Evolutionary conservation across 2,797 vertebrate species (phyloP).

Genomic region (Sebastiscus tertius): DNA sequence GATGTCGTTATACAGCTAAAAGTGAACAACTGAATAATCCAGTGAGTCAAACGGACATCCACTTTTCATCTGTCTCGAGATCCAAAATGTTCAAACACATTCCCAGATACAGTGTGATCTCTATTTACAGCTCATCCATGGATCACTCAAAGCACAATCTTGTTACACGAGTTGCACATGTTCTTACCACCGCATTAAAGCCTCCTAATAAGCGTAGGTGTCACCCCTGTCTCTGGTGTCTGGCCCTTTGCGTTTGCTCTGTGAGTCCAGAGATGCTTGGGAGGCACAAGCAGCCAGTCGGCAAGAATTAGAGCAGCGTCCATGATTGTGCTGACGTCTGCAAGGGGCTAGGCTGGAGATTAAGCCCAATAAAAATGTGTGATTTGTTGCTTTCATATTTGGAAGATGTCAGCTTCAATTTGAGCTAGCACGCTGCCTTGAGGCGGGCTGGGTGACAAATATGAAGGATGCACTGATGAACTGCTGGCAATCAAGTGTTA

Average conservation of each 20-base stretch:
- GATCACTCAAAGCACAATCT: constrained; percentile 32
- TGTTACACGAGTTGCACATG: constrained; percentile 16
- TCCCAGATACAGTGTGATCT: constrained; percentile 33
- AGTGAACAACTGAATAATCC: neutral
- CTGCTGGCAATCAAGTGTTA: constrained; percentile 82
- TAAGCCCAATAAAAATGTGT: constrained; percentile 85
- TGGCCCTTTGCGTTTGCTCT: constrained; percentile 52
- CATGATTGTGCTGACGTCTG: constrained; percentile 84
- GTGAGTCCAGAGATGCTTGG: constrained; percentile 63
- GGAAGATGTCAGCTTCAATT: constrained; percentile 85
- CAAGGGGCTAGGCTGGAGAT: constrained; percentile 77
- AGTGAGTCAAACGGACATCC: constrained; percentile 4
- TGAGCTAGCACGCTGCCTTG: constrained; percentile 75
- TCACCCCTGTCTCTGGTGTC: constrained; percentile 54
- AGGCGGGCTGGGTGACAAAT: constrained; percentile 79
- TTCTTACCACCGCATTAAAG: constrained; percentile 45
- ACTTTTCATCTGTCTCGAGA: neutral
- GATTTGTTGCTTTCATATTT: constrained; percentile 89
- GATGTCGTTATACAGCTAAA: neutral
- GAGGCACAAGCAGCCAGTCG: constrained; percentile 75
- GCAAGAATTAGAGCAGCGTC: constrained; percentile 78
- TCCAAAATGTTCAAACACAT: constrained; percentile 8
- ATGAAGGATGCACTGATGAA: constrained; percentile 85
- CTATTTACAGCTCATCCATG: constrained; percentile 34
- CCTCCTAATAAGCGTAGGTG: constrained; percentile 65